phyloP scores from a whole-genome alignment of 1,140 invertebrate genomes.

The Leucophenga varia region DNA sequence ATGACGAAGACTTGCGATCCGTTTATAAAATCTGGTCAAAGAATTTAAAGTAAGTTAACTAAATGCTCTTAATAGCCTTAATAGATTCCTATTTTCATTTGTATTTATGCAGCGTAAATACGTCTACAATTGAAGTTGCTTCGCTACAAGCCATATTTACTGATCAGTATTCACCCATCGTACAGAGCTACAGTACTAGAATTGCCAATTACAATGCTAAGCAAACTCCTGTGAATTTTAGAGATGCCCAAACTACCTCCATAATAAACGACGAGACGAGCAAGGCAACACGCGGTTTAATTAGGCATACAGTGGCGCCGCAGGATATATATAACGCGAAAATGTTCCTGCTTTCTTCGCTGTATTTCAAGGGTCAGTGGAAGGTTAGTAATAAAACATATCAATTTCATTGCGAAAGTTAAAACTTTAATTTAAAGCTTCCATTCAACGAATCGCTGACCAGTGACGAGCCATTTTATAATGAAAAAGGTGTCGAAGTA shows the following conservation, averaged over 20 bases:
- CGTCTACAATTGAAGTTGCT: conserved; percentile 46
- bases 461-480: conserved; percentile 58
- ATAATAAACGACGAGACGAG: conserved; percentile 70
- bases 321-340: conserved; percentile 60
- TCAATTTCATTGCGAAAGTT: background rate
- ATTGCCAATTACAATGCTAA: conserved; percentile 61
- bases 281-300: conserved; percentile 65
- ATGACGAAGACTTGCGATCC: conserved; percentile 39
- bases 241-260: conserved; percentile 54
- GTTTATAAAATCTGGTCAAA: conserved; percentile 46
- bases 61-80: background rate
- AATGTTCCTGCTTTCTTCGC: conserved; percentile 72
- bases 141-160: conserved; percentile 42
- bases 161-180: conserved; percentile 23
- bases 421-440: too few species aligned
- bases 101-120: conserved; percentile 35
- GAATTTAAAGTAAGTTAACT: conserved; percentile 54
- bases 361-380: conserved; percentile 86
- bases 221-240: conserved; percentile 64
- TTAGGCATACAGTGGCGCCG: conserved; percentile 63
- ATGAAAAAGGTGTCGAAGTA: conserved; percentile 58
- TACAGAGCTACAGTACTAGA: conserved; percentile 45
- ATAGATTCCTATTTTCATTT: conserved; percentile 1
- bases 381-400: conserved; percentile 39
- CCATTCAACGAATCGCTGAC: conserved; percentile 70